Base-by-base conservation (phyloP, 2,797 vertebrate species). In the Phalanger gymnotis region DNA sequence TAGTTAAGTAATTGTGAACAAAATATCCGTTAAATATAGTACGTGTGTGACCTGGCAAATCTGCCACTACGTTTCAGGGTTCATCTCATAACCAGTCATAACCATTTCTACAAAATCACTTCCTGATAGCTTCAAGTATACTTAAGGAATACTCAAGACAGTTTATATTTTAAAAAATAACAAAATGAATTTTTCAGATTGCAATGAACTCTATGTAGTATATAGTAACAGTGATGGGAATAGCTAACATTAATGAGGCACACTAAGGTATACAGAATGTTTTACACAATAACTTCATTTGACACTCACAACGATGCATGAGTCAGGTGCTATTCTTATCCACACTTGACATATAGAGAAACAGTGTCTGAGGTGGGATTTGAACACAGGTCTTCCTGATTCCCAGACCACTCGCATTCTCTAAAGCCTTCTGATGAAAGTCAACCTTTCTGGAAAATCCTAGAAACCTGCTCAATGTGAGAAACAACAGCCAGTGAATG, bases 1-100 rank as follows among this genome's bases (percentile, higher is more conserved):
- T 34, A 95, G 92, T 94, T 95, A 96, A 94, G 93, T 47, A 47
- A 81, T 47, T 81, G n/a, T 51, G 40, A 25, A 87, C 9, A 47
- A 87, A 87, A 47, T 87, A 27, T 51, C 40, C 1, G 4, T 73
- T n/a, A 40, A 73, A 73, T 40, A 73, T 22, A 66, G 5, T 81
- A 47, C 25, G n/a, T 81, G 16, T 81, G 6, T 81, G 40, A 51
- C 22, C 9, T 27, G 22, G 51, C 40, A 97, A 95, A 96, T 6
- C n/a, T 95, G 31, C 52, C 53, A 61, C 9, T 73, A 0, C 27
- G 53, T 95, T 96, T 89, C 0, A 61, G 95, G 53, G 61, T 92
- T 92, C 1, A 61, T 34, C 55, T 93, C 93, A 96, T n/a, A 96
- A 47, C 52, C 54, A 92, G 92, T 53, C 66, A 92, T 16, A n/a